Conservation (phyloP, 2,797 vertebrate species). For the Netta rufina region DNA sequence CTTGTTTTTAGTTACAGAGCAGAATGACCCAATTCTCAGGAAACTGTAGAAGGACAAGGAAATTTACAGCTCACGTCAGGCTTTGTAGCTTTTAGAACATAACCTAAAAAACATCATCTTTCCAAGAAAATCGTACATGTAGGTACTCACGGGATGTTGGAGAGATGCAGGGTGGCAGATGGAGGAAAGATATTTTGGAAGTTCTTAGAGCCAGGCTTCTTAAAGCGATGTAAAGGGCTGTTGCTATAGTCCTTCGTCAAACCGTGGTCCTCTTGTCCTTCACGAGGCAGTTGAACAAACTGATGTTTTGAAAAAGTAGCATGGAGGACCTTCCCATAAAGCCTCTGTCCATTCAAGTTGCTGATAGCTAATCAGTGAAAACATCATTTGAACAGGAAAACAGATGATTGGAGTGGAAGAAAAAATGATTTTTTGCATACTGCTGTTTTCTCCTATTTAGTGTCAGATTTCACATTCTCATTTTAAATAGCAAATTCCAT, state of each 20-base stretch:
- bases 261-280: conserved; percentile 85
- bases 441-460: neutral
- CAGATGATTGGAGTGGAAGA: neutral
- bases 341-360: conserved; percentile 89
- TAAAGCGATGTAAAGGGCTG: conserved; percentile 92
- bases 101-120: neutral
- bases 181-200: conserved; percentile 92
- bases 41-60: neutral
- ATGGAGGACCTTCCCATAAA: conserved; percentile 87
- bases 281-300: conserved; percentile 86
- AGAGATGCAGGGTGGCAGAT: conserved; percentile 91
- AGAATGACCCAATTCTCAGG: neutral
- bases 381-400: neutral
- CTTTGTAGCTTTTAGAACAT: neutral
- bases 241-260: conserved; percentile 90
- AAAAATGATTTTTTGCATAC: neutral
- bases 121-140: neutral
- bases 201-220: conserved; percentile 89
- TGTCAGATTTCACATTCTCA: neutral
- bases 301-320: conserved; percentile 88
- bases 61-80: neutral
- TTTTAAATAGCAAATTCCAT: neutral
- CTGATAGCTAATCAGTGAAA: conserved; percentile 80
- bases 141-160: conserved; percentile 91
- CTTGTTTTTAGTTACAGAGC: neutral